Evolutionary conservation across 2,113 vertebrate species (phyloP), one percentile per base, ranked within the genome.

Genomic region (Onychorhynchus coronatus): DNA sequence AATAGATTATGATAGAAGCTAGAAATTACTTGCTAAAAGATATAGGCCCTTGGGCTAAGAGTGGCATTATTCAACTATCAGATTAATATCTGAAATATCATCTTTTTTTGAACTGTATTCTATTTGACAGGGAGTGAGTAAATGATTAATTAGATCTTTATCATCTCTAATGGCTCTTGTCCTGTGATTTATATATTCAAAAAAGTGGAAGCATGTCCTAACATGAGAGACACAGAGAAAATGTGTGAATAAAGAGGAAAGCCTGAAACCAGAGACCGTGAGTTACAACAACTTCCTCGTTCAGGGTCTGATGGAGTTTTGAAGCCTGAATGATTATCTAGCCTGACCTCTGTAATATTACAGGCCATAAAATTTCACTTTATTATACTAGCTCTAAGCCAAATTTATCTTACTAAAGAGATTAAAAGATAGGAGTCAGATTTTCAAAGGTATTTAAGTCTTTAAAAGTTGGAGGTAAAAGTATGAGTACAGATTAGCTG

Each of bases 91-190:
- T 85, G 50, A 94, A 94, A 85, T 80, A 95, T 24, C 61, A 59
- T 73, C 47, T 96, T 91, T 88, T 95, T 89, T 88, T 75, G 0
- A 89, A 63, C 28, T n/a, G 2, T 76, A 83, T 79, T 68, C 22
- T 55, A 35, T 93, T 86, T 94, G 82, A 18, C 72, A 91, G 13
- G 13, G 41, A 85, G 21, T 63, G 30, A 4, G 20, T 67, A 89
- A 89, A 93, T 85, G 81, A 95, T 94, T 89, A 92, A 85, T 94
- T 88, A 88, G 88, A 47, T 71, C 90, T 93, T 94, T 90, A 70
- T 30, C 67, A 91, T 31, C 25, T 83, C 50, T 91, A 75, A 96
- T 80, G 28, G 46, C 21, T 95, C 55, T 82, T 91, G 25, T 59
- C 30, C 41, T 80, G 42, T 94, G 85, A 95, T 96, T 87, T 79